Evolutionary conservation across 2,888 invertebrate species (phyloP).

Genomic region (Subacronicta megacephala): DNA sequence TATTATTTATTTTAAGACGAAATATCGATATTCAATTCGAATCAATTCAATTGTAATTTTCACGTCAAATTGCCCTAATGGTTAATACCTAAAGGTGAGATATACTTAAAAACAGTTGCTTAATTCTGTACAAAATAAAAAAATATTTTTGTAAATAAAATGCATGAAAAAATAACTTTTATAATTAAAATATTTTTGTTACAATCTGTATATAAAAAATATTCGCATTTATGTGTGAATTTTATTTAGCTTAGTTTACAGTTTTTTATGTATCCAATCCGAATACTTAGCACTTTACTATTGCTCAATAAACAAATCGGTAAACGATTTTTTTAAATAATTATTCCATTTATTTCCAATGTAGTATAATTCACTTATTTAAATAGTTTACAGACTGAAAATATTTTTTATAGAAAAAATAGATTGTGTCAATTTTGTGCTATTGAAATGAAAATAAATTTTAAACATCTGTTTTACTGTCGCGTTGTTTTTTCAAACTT

Average conservation of each 20-base stretch:
- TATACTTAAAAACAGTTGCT: slow-evolving; percentile 15
- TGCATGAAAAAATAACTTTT: slow-evolving; percentile 47
- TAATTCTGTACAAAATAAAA: slow-evolving; percentile 35
- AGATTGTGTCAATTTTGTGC: slow-evolving; percentile 31
- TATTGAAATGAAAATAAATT: slow-evolving; percentile 20
- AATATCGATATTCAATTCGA: slow-evolving; percentile 1
- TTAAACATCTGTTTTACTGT: slow-evolving; percentile 22
- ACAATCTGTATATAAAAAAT: slow-evolving; percentile 44
- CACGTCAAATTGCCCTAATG: slow-evolving; percentile 2
- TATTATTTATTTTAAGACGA: slow-evolving; percentile 38
- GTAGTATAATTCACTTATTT: slow-evolving; percentile 48
- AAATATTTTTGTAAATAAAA: slow-evolving; percentile 53
- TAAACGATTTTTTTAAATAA: slow-evolving; percentile 42
- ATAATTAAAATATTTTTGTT: slow-evolving; percentile 37
- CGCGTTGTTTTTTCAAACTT: slow-evolving; percentile 33
- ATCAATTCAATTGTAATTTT: slow-evolving; percentile 1
- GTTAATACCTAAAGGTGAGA: slow-evolving; percentile 7
- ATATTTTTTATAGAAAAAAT: slow-evolving; percentile 59
- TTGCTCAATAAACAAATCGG: slow-evolving; percentile 55
- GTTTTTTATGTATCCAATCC: slow-evolving; percentile 34
- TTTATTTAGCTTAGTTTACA: slow-evolving; percentile 31
- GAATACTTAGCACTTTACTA: slow-evolving; percentile 31
- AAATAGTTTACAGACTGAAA: slow-evolving; percentile 63
- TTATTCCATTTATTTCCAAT: slow-evolving; percentile 58
- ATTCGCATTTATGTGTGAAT: slow-evolving; percentile 46